phyloP scores from a whole-genome alignment of 2,113 vertebrate species.

The Cryptotis parvus region DNA sequence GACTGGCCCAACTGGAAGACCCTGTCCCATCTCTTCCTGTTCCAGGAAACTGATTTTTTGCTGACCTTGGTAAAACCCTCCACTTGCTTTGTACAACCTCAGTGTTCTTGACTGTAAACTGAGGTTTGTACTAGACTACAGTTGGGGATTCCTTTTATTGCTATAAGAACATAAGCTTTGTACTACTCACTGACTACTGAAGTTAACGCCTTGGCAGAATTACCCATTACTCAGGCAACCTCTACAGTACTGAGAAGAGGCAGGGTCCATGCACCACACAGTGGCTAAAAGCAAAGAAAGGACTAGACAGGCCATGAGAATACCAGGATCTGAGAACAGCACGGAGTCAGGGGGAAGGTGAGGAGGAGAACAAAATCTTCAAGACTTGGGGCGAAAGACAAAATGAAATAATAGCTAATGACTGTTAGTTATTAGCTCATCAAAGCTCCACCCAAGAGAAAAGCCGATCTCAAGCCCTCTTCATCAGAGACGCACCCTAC shows the following conservation, averaged over 20 bases:
- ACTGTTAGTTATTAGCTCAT: too few relatives aligned
- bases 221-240: background rate
- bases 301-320: background rate
- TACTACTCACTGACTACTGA: background rate
- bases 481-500: too few relatives aligned
- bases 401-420: constrained; percentile 30
- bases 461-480: too few relatives aligned
- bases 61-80: background rate
- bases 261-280: background rate
- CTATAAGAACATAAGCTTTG: background rate
- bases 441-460: too few relatives aligned
- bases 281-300: background rate
- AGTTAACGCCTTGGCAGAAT: background rate
- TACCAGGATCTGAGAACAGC: background rate
- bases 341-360: background rate
- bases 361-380: constrained; percentile 3
- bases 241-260: background rate
- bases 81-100: background rate
- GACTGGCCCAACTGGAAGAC: background rate
- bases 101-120: constrained; percentile 9
- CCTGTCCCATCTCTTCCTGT: background rate
- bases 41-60: background rate
- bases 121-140: background rate
- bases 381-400: background rate
- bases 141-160: background rate